Evolutionary conservation across 1,140 invertebrate genomes (phyloP).

Genomic region (Cydia splendana): DNA sequence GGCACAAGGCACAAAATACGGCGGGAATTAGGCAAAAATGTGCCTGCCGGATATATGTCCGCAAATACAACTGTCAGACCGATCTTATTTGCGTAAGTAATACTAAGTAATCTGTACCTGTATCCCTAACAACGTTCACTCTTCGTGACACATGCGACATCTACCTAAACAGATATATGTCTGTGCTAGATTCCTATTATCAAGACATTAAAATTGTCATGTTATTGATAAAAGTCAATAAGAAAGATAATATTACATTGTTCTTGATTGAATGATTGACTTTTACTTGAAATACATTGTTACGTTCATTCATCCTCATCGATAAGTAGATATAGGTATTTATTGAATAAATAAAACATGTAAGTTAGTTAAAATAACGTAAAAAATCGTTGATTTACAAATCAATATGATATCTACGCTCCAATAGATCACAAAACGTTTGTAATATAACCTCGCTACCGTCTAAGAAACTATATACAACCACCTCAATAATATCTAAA

Average conservation of each 20-base stretch:
- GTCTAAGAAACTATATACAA: neutral
- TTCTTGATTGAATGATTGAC: conserved; percentile 8
- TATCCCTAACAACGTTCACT: no score
- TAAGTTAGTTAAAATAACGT: neutral
- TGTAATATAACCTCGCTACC: neutral
- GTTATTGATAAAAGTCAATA: neutral
- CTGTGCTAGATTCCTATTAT: neutral
- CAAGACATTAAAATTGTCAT: conserved; percentile 1
- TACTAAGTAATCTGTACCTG: no score
- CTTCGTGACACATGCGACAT: neutral
- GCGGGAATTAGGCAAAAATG: no score
- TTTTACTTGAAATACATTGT: neutral
- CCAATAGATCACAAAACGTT: neutral
- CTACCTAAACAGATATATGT: neutral
- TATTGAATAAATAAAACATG: no score
- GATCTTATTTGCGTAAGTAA: no score
- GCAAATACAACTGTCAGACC: no score
- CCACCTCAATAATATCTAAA: neutral
- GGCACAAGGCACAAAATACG: no score
- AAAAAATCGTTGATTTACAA: neutral
- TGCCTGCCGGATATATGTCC: no score
- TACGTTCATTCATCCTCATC: no score
- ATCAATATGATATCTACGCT: neutral
- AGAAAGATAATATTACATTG: neutral
- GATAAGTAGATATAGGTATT: neutral